Percentiles rank a stretch among this genome's conserved stretches.
Evolutionary conservation across 2,113 vertebrate species (phyloP).

Genomic region (Capreolus pygargus): DNA sequence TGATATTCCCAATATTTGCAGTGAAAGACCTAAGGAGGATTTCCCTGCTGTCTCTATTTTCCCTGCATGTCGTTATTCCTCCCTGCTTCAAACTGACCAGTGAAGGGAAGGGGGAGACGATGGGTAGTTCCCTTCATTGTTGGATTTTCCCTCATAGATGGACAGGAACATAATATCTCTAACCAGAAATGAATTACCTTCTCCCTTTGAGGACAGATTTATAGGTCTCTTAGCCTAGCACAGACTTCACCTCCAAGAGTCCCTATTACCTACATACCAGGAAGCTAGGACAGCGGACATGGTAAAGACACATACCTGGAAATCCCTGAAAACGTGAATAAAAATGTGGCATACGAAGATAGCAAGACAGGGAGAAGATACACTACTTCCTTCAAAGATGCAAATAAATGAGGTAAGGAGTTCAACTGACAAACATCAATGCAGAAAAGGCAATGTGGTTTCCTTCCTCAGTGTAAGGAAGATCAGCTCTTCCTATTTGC

Average conservation of each 20-base stretch:
- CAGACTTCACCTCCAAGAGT: neutral
- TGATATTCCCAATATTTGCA: neutral
- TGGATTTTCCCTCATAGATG: neutral
- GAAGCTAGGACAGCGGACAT: neutral
- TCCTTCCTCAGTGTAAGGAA: neutral
- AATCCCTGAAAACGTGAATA: neutral
- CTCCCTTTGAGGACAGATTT: neutral
- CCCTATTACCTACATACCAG: neutral
- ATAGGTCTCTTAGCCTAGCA: neutral
- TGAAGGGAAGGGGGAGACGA: neutral
- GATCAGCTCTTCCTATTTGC: neutral
- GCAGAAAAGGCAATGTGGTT: neutral
- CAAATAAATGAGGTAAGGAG: neutral
- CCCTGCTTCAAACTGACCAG: neutral
- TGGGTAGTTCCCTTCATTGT: neutral
- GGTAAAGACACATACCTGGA: neutral
- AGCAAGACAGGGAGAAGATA: neutral
- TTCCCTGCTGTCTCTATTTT: neutral
- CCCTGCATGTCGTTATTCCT: neutral
- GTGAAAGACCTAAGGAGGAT: neutral
- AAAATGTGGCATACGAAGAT: neutral
- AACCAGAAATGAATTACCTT: neutral
- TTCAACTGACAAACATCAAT: neutral
- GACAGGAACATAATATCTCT: neutral
- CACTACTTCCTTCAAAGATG: neutral